Evolutionary conservation across 2,797 vertebrate genomes (phyloP).

Genomic region (Gobio occitaniae): DNA sequence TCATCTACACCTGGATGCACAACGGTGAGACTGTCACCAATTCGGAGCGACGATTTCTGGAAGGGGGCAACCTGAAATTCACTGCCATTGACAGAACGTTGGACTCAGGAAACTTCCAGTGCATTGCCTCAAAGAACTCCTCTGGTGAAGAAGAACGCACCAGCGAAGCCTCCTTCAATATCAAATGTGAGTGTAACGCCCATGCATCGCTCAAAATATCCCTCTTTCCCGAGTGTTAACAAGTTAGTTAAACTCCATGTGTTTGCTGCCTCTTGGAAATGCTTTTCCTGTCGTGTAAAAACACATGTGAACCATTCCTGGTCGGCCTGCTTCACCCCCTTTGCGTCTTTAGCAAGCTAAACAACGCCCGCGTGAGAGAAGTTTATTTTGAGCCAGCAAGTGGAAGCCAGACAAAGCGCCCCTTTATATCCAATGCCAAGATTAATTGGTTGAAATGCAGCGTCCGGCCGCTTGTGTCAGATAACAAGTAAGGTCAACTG

Average conservation of each 20-base stretch:
- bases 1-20: constrained; percentile 81
- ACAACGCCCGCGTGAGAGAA: constrained; percentile 53
- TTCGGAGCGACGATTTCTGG: constrained; percentile 81
- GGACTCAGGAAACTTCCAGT: constrained; percentile 84
- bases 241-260: not conserved
- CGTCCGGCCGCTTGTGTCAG: constrained; percentile 50
- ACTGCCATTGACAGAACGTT: constrained; percentile 78
- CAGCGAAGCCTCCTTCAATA: constrained; percentile 84
- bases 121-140: constrained; percentile 73
- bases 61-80: constrained; percentile 85
- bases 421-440: constrained; percentile 62
- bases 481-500: constrained; percentile 58
- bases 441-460: constrained; percentile 63
- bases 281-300: constrained; percentile 22
- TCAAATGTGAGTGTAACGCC: constrained; percentile 85
- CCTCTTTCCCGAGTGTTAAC: not conserved
- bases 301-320: constrained; percentile 39
- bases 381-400: constrained; percentile 55
- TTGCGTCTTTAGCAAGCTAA: constrained; percentile 43
- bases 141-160: constrained; percentile 78
- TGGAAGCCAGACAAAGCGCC: constrained; percentile 54
- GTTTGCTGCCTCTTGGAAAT: constrained; percentile 25
- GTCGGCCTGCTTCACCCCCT: constrained; percentile 3
- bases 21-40: constrained; percentile 74
- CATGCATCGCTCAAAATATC: not conserved